Conservation (phyloP, 1,140 invertebrate species). For the Zaprionus kolodkinae region DNA sequence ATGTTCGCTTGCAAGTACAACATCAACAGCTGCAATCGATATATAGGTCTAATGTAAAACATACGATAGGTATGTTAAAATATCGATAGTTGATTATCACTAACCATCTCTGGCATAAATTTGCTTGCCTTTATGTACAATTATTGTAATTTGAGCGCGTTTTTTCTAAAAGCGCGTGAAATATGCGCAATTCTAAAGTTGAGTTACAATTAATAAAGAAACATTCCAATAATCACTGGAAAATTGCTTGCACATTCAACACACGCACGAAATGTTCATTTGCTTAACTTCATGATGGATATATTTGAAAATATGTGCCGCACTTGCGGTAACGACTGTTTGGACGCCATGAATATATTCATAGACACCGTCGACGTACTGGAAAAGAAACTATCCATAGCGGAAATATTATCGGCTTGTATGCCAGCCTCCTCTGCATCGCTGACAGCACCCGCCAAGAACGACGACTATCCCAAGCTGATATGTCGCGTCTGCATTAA, state of each 20-base stretch:
- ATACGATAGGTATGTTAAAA: neutral
- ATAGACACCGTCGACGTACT: conserved; percentile 2
- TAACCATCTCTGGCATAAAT: conserved; percentile 1
- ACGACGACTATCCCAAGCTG: conserved; percentile 63
- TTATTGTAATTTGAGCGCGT: neutral
- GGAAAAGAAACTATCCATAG: conserved; percentile 35
- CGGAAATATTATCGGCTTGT: conserved; percentile 45
- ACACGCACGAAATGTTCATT: neutral
- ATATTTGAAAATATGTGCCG: conserved; percentile 75
- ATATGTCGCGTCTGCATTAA: conserved; percentile 67
- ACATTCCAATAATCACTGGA: neutral
- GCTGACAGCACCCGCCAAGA: conserved; percentile 15
- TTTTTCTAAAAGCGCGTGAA: neutral
- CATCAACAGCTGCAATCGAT: neutral
- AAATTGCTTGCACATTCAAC: neutral
- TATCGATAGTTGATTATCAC: conserved; percentile 20
- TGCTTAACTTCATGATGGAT: conserved; percentile 48
- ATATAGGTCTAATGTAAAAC: neutral
- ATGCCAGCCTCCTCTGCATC: conserved; percentile 27
- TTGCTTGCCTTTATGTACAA: neutral
- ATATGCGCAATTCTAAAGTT: neutral
- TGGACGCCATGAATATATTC: conserved; percentile 56
- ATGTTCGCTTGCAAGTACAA: neutral
- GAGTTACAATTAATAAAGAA: neutral
- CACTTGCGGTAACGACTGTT: conserved; percentile 68